These are phyloP conservation scores for Monomorium pharaonis DNA, from an alignment of 1,140 invertebrate genomes.

Conservation along the genomic window DNA sequence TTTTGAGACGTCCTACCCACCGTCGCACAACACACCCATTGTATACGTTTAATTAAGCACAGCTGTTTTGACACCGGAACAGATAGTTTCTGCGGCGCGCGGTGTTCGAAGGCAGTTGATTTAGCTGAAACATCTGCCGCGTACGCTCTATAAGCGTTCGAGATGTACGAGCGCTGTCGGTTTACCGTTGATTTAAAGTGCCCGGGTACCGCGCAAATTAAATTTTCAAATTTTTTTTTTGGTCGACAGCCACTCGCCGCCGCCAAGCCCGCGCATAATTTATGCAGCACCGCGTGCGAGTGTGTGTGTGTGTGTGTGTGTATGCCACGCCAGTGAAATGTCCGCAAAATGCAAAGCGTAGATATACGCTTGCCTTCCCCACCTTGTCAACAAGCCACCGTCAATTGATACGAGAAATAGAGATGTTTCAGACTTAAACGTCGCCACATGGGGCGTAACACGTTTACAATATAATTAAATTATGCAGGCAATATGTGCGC, in stretches of 20 bases:
- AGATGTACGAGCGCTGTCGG: constrained; percentile 63
- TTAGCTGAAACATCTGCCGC: constrained; percentile 82
- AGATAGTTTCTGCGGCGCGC: constrained; percentile 76
- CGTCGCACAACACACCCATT: constrained; percentile 63
- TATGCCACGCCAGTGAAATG: background rate
- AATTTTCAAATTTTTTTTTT: constrained; percentile 57
- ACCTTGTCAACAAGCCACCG: constrained; percentile 5
- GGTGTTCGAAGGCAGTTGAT: constrained; percentile 80
- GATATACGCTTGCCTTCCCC: background rate
- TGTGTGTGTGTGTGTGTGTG: too few relatives aligned
- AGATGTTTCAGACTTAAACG: background rate
- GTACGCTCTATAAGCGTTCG: constrained; percentile 74
- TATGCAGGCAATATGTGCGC: background rate
- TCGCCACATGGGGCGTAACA: too few relatives aligned
- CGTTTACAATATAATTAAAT: constrained; percentile 3
- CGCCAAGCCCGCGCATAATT: constrained; percentile 13
- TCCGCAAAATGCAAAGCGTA: constrained; percentile 39
- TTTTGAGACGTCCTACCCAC: constrained; percentile 53
- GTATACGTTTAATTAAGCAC: constrained; percentile 81
- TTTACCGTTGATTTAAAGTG: constrained; percentile 73
- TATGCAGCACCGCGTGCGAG: constrained; percentile 49
- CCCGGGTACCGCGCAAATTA: constrained; percentile 59
- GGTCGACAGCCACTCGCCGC: constrained; percentile 10
- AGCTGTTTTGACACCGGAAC: constrained; percentile 82
- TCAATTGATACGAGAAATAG: constrained; percentile 25